phyloP scores from a whole-genome alignment of 2,888 invertebrate species.

The Drosophila atroscutellata region DNA sequence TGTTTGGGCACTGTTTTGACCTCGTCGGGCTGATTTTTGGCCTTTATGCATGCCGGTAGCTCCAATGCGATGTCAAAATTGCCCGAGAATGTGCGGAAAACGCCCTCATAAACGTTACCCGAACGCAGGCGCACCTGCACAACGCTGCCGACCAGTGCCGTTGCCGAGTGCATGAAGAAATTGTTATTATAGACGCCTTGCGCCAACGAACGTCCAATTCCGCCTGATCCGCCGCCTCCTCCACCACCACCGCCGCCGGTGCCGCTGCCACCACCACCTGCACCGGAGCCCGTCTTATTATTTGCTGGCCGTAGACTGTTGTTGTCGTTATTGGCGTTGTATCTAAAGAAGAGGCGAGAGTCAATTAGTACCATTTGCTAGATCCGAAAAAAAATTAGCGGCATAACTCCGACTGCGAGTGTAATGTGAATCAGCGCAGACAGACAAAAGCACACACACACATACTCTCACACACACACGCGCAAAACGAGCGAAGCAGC shows the following conservation, averaged over 20 bases:
- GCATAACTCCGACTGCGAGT: not conserved
- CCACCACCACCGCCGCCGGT: conserved; percentile 25
- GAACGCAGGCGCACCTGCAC: conserved; percentile 93
- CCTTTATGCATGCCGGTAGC: conserved; percentile 90
- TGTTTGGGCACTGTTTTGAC: conserved; percentile 79
- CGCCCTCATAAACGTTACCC: conserved; percentile 94
- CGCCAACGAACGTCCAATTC: conserved; percentile 87
- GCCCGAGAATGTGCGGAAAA: conserved; percentile 95
- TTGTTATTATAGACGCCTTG: conserved; percentile 96
- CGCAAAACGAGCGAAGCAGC: conserved; percentile 25
- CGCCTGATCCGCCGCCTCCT: conserved; percentile 37
- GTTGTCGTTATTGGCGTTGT: conserved; percentile 79
- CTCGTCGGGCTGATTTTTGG: conserved; percentile 82
- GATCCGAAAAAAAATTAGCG: not conserved
- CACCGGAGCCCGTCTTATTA: conserved; percentile 84
- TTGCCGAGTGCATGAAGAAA: conserved; percentile 95
- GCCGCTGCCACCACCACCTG: conserved; percentile 39
- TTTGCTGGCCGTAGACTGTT: conserved; percentile 71
- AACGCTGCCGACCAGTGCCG: conserved; percentile 92
- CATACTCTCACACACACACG: not conserved
- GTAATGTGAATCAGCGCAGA: conserved; percentile 5
- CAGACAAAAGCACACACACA: conserved; percentile 11
- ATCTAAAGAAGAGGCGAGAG: conserved; percentile 59
- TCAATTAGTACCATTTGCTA: conserved; percentile 33
- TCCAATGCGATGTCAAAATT: conserved; percentile 95